Percentiles rank a stretch among this genome's conserved stretches.
These are phyloP conservation scores for Zelleria hepariella DNA, from an alignment of 2,888 invertebrate species.

Conservation along the genomic window DNA sequence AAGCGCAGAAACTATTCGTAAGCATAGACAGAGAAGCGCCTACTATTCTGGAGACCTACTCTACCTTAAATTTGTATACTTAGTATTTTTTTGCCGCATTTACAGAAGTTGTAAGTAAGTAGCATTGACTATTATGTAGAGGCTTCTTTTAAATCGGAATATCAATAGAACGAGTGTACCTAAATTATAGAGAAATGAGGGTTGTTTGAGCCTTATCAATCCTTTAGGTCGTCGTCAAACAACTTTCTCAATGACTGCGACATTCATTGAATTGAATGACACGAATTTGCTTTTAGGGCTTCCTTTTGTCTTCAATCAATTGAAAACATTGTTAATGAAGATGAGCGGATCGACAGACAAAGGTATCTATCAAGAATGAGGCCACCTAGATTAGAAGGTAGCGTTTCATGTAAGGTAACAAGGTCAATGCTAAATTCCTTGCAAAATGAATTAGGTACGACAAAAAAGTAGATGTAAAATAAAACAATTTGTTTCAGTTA, in stretches of 20 bases:
- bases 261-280: background rate
- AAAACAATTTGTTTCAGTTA: background rate
- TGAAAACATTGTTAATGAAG: background rate
- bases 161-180: too few species aligned
- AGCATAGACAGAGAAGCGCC: too few species aligned
- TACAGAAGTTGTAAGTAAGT: too few species aligned
- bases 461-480: too few species aligned
- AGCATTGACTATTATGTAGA: too few species aligned
- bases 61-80: too few species aligned
- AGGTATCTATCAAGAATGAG: background rate
- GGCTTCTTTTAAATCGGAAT: too few species aligned
- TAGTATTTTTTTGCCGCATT: too few species aligned
- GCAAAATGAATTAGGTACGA: too few species aligned
- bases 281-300: background rate
- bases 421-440: too few species aligned
- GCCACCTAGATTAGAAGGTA: background rate
- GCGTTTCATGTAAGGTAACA: background rate
- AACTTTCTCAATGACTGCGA: background rate
- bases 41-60: too few species aligned
- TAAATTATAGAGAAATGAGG: background rate
- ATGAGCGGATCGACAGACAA: background rate
- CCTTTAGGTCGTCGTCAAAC: background rate
- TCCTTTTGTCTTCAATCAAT: background rate
- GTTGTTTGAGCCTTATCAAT: background rate
- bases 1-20: too few species aligned